Evolutionary conservation across 2,888 invertebrate genomes (phyloP).

Genomic region (Drosophila robusta): DNA sequence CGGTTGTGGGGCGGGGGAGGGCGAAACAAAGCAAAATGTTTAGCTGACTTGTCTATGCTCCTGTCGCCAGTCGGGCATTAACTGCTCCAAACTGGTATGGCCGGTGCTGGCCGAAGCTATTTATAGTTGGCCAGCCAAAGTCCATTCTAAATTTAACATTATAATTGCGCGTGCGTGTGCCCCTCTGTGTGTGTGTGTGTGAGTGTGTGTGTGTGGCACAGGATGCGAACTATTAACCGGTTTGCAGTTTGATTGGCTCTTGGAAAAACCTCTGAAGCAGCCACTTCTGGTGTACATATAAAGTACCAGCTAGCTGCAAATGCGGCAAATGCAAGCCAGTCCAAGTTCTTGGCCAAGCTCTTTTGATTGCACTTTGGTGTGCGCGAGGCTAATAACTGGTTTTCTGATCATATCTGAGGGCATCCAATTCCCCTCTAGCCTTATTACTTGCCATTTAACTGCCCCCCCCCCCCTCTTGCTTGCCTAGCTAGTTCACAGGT

Average conservation of each 20-base stretch:
- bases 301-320: slow-evolving; percentile 43
- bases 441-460: too few relatives aligned
- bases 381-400: slow-evolving; percentile 53
- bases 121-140: slow-evolving; percentile 70
- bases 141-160: slow-evolving; percentile 76
- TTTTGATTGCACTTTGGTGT: slow-evolving; percentile 43
- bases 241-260: slow-evolving; percentile 71
- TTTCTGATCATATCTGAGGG: slow-evolving; percentile 46
- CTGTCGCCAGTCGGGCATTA: slow-evolving; percentile 17
- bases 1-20: neutral
- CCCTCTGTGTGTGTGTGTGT: slow-evolving; percentile 40
- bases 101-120: slow-evolving; percentile 43
- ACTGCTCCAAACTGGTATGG: slow-evolving; percentile 55
- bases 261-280: slow-evolving; percentile 42
- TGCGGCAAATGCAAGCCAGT: slow-evolving; percentile 36
- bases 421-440: slow-evolving; percentile 18
- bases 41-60: slow-evolving; percentile 32
- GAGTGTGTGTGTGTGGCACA: slow-evolving; percentile 48
- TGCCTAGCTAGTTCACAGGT: slow-evolving; percentile 4
- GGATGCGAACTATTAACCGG: slow-evolving; percentile 75
- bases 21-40: slow-evolving; percentile 6
- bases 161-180: slow-evolving; percentile 39
- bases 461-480: too few relatives aligned
- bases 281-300: slow-evolving; percentile 72
- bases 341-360: slow-evolving; percentile 49